Conservation (phyloP, 1,140 invertebrate species). For the Pseudomyrmex sp. region DNA sequence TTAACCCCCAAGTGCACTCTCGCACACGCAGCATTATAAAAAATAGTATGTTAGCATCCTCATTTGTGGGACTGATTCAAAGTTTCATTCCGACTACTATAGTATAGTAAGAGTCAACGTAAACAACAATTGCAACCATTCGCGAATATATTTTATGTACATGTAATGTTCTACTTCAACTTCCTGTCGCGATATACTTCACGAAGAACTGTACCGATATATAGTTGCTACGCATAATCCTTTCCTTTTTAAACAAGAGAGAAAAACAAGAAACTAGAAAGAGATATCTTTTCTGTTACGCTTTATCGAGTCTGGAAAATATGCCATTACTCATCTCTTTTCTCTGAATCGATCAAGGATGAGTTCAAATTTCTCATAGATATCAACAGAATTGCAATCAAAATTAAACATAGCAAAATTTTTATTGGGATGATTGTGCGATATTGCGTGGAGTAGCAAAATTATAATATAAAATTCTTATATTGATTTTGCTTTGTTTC, state of each 20-base stretch:
- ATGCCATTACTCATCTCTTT: not conserved
- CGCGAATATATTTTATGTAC: not conserved
- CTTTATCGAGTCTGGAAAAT: conserved; percentile 10
- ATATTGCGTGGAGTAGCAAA: not conserved
- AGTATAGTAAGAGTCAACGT: not conserved
- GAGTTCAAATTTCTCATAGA: not conserved
- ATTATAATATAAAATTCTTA: not conserved
- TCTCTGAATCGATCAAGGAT: conserved; percentile 15
- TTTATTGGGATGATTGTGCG: not conserved
- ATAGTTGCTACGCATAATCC: not conserved
- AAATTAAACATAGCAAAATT: not conserved
- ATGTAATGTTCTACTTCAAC: not conserved
- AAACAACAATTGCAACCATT: not conserved
- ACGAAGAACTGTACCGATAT: not conserved
- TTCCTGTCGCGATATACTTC: not conserved
- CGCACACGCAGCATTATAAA: conserved; percentile 18
- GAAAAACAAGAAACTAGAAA: not conserved
- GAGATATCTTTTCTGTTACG: not conserved
- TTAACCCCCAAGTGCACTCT: conserved; percentile 38
- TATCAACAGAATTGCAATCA: not conserved
- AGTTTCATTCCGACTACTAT: not conserved
- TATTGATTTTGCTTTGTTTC: not conserved
- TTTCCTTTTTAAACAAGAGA: not conserved
- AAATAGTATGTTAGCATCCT: conserved; percentile 54
- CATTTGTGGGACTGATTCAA: conserved; percentile 27